These are phyloP conservation scores for Hydractinia echinata DNA, from an alignment of 30 jellyfish, hydroid and myxozoan genomes.

Conservation along the genomic window DNA sequence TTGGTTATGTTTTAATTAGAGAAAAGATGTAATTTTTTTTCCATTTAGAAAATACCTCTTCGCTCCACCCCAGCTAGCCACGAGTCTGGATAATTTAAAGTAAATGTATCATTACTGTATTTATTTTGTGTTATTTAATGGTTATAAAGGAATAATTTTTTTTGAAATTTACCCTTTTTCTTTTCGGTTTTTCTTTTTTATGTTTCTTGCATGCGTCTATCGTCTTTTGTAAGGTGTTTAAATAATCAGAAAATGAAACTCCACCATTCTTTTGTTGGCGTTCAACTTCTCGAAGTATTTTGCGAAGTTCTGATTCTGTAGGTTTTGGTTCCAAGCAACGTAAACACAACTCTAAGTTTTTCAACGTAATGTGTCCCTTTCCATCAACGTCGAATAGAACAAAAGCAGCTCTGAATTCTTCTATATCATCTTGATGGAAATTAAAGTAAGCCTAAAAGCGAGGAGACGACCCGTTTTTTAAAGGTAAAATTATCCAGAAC, in stretches of 20 bases:
- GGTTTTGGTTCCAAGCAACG: slow-evolving; percentile 22
- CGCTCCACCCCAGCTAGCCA: too few relatives aligned
- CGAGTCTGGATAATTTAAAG: too few relatives aligned
- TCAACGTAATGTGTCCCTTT: neutral
- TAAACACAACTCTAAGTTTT: neutral
- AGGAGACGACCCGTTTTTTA: neutral
- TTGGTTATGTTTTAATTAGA: too few relatives aligned
- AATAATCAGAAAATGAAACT: neutral
- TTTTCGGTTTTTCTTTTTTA: neutral
- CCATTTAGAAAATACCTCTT: too few relatives aligned
- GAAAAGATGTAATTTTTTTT: too few relatives aligned
- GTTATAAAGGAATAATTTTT: too few relatives aligned
- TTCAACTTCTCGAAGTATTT: slow-evolving; percentile 11
- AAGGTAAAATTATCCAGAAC: too few relatives aligned
- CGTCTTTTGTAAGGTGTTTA: neutral
- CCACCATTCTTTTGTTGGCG: neutral
- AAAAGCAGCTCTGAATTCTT: slow-evolving; percentile 17
- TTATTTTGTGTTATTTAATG: too few relatives aligned
- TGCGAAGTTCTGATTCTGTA: neutral
- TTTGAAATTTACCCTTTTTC: neutral
- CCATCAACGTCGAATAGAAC: neutral
- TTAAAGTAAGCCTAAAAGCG: slow-evolving; percentile 1
- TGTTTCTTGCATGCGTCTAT: neutral
- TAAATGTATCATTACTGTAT: too few relatives aligned
- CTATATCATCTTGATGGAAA: slow-evolving; percentile 16